Evolutionary conservation across 2,113 vertebrate genomes (phyloP), one percentile per base, ranked within the genome.

Genomic region (Leptosomus discolor): DNA sequence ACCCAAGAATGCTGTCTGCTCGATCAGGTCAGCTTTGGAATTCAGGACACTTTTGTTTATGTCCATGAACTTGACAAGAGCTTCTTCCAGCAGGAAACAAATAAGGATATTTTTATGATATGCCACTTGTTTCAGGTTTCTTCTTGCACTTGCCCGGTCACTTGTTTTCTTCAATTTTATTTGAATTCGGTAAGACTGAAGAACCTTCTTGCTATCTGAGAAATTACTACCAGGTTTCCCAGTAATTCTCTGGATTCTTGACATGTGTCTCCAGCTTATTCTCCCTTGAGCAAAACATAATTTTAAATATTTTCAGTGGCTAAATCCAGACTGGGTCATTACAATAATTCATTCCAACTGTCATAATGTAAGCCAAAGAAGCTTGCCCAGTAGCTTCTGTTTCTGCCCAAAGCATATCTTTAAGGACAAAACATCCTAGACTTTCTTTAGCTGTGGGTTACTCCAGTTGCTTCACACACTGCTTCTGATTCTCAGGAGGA

Each of bases 81-180:
- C 9, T 85, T 90, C 80, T 88, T 85, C 53, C 22, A 71, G 48
- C 9, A 73, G n/a, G n/a, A 74, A 78, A 46, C 29, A 85, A 76
- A 65, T 76, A 67, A 0, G 0, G 27, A 10, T 85, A 22, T 85
- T 97, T 93, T 94, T 82, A 60, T 46, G 5, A 23, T 67, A 64
- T 22, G 8, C 54, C 8, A 30, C 45, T 88, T 0, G 0, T 80
- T 90, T 92, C 22, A 34, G 45, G 32, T 84, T 87, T 77, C 46
- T 90, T 93, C 57, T 74, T 85, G 46, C 87, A 61, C 39, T 77
- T 88, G 26, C 24, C 88, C 57, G 77, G 70, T 69, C 21, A 43
- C n/a, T 90, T 94, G 53, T 90, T 93, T 95, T 92, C 85, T 88
- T 94, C 68, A 81, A 30, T 75, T 57, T 69, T 75, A 29, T 85